Conservation (phyloP, 35 echinoderm and acorn worm genomes). For the Heliocidaris erythrogramma region DNA sequence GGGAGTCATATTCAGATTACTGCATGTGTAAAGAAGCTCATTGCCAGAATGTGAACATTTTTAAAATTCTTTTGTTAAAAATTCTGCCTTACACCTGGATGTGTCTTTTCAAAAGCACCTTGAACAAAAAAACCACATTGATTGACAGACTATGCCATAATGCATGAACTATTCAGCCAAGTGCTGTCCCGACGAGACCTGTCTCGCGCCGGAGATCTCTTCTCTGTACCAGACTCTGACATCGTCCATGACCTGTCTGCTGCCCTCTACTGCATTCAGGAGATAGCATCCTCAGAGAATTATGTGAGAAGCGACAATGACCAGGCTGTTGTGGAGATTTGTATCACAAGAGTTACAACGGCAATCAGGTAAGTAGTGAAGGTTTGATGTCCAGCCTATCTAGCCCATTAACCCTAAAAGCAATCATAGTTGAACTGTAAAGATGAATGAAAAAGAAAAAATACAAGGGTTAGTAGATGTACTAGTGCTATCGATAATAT, state of each 20-base stretch:
- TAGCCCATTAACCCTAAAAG: no score
- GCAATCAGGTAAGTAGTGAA: slow-evolving; percentile 73
- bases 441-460: no score
- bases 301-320: slow-evolving; percentile 93
- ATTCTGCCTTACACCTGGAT: not conserved
- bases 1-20: not conserved
- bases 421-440: no score
- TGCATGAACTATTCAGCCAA: slow-evolving; percentile 90
- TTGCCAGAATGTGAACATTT: not conserved
- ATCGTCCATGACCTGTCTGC: slow-evolving; percentile 90
- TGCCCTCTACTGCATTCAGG: slow-evolving; percentile 78
- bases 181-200: slow-evolving; percentile 84
- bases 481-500: no score
- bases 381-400: no score
- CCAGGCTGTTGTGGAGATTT: slow-evolving; percentile 97
- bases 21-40: not conserved
- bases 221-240: slow-evolving; percentile 80
- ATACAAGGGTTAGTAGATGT: no score
- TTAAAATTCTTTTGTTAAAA: not conserved
- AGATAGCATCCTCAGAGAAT: slow-evolving; percentile 79
- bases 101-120: not conserved
- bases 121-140: not conserved
- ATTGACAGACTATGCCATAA: slow-evolving; percentile 46
- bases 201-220: slow-evolving; percentile 88
- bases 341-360: slow-evolving; percentile 94